Conservation (phyloP, 2,113 vertebrate genomes). For the Onychostruthus taczanowskii region DNA sequence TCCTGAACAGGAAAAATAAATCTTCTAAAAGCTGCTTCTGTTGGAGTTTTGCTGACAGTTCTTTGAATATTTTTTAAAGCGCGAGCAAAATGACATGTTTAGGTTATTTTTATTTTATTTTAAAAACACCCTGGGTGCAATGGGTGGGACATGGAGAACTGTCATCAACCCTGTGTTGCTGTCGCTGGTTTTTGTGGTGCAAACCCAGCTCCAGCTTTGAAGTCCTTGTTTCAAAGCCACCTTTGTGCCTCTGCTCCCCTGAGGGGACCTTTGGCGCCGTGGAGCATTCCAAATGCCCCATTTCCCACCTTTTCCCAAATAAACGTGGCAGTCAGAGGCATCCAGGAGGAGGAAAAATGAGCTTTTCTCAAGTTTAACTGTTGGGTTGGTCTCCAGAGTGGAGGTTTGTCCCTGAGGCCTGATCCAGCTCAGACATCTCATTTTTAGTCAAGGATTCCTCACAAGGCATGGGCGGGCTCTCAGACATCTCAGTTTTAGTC, state of each 20-base stretch:
- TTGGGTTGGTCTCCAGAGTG: background rate
- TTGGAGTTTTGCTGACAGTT: background rate
- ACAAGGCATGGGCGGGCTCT: background rate
- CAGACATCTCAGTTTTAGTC: background rate
- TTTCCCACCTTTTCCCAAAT: background rate
- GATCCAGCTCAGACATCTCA: fast-evolving
- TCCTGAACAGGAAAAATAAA: background rate
- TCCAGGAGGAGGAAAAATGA: background rate
- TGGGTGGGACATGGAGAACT: background rate
- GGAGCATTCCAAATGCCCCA: background rate
- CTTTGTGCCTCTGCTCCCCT: conserved; percentile 1
- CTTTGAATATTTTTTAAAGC: background rate
- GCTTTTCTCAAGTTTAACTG: background rate
- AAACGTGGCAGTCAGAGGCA: background rate
- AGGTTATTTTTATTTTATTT: background rate
- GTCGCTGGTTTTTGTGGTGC: background rate
- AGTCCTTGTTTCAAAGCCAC: background rate
- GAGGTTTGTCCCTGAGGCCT: background rate
- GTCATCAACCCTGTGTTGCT: fast-evolving
- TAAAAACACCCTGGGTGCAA: background rate
- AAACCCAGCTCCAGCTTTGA: background rate
- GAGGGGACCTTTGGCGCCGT: background rate
- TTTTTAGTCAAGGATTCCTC: background rate
- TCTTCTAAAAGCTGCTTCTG: background rate
- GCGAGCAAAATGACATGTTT: background rate